A percentile compares a stretch with the other conserved stretches of the same genome.
Conservation (phyloP, 1,140 invertebrate species). For the Latrodectus geometricus region DNA sequence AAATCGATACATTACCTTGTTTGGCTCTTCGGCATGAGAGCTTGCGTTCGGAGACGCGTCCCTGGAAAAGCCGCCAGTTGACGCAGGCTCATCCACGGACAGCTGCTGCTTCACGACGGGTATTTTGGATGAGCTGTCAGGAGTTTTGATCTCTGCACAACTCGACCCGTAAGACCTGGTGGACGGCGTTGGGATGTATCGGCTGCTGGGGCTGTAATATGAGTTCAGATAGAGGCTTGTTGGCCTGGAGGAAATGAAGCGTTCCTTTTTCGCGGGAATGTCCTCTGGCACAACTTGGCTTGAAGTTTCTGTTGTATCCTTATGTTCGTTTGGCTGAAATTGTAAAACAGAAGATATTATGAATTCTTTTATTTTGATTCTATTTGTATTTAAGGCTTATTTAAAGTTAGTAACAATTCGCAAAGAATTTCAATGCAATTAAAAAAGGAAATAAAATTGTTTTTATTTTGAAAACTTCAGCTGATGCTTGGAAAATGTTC, state of each 20-base stretch:
- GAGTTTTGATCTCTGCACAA: neutral
- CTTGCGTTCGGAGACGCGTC: slow-evolving; percentile 54
- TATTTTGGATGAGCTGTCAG: neutral
- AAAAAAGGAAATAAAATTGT: too few species aligned
- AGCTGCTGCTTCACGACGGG: slow-evolving; percentile 28
- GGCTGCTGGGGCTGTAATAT: slow-evolving; percentile 27
- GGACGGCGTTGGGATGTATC: slow-evolving; percentile 12
- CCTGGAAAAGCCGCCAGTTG: slow-evolving; percentile 46
- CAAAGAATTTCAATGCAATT: too few species aligned
- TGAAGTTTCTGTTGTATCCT: slow-evolving; percentile 6
- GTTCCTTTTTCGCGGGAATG: slow-evolving; percentile 33
- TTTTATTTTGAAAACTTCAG: too few species aligned
- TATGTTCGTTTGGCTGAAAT: neutral
- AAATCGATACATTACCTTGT: slow-evolving; percentile 22
- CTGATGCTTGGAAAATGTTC: too few species aligned
- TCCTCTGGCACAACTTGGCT: slow-evolving; percentile 53
- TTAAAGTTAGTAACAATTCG: too few species aligned
- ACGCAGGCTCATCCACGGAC: slow-evolving; percentile 35
- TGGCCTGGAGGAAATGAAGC: slow-evolving; percentile 53
- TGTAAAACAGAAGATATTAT: too few species aligned
- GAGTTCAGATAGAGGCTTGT: slow-evolving; percentile 49
- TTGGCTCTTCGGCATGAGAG: slow-evolving; percentile 16
- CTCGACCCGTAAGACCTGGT: slow-evolving; percentile 6
- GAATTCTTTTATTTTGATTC: too few species aligned
- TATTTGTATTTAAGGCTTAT: too few species aligned